Evolutionary conservation across 2,797 vertebrate genomes (phyloP).

Genomic region (Eidolon dupreanum): DNA sequence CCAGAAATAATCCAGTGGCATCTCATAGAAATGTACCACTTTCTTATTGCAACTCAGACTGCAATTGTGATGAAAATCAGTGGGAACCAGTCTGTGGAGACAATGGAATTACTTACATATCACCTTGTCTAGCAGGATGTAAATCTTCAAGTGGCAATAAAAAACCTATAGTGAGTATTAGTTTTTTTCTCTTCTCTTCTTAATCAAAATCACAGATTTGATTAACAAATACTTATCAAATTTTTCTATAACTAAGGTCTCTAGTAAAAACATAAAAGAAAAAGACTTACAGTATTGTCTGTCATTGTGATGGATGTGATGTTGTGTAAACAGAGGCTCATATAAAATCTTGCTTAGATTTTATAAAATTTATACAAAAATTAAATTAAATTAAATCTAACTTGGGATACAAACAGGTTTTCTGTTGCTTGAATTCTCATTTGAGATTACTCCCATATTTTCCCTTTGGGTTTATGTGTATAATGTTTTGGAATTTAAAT

Average conservation of each 20-base stretch:
- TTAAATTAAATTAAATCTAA: background rate
- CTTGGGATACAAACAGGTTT: background rate
- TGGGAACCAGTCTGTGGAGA: conserved; percentile 95
- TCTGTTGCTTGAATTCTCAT: background rate
- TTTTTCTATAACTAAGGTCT: background rate
- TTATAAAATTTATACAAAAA: background rate
- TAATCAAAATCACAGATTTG: background rate
- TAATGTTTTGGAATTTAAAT: background rate
- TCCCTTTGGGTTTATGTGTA: background rate
- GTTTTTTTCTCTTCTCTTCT: background rate
- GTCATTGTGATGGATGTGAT: background rate
- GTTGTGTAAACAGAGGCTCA: background rate
- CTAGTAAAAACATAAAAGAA: background rate
- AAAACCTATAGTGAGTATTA: conserved; percentile 88
- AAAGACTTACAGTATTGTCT: background rate
- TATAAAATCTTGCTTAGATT: background rate
- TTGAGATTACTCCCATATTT: background rate
- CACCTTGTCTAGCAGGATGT: conserved; percentile 93
- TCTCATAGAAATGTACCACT: conserved; percentile 52
- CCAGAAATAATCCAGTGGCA: conserved; percentile 52
- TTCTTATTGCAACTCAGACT: conserved; percentile 89
- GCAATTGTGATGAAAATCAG: conserved; percentile 87
- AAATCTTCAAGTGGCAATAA: conserved; percentile 83
- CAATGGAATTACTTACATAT: conserved; percentile 92
- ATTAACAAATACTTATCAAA: background rate